Conservation (phyloP, 2,113 vertebrate species). For the Anolis carolinensis region DNA sequence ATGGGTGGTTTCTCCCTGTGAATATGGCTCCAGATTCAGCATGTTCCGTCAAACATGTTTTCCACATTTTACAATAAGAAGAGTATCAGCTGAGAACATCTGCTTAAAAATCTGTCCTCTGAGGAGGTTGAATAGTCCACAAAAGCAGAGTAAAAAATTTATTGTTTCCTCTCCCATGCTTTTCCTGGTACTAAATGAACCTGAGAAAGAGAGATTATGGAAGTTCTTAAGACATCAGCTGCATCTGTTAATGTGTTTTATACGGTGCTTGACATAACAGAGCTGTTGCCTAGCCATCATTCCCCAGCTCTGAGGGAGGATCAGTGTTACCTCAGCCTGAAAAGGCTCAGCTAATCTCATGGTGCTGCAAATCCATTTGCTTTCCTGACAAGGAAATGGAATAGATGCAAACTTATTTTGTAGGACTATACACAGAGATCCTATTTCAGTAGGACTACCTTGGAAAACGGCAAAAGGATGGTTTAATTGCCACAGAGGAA, state of each 20-base stretch:
- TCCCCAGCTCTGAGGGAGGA: neutral
- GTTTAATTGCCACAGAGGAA: neutral
- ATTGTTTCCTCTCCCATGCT: neutral
- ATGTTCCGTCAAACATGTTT: neutral
- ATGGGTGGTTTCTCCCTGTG: neutral
- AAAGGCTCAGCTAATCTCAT: neutral
- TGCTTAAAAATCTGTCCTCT: constrained; percentile 21
- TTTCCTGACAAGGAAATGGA: neutral
- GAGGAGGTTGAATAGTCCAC: neutral
- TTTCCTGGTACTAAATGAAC: neutral
- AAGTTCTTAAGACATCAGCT: neutral
- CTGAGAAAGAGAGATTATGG: neutral
- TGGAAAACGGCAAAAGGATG: neutral
- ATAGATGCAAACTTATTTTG: neutral
- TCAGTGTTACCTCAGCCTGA: constrained; percentile 9
- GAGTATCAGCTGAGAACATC: constrained; percentile 1
- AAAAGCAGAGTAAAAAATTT: constrained; percentile 5
- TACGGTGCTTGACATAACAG: accelerated
- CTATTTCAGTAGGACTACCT: neutral
- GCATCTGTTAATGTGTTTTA: neutral
- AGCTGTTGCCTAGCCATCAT: neutral
- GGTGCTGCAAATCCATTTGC: constrained; percentile 1
- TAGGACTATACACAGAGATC: neutral
- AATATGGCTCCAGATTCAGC: neutral
- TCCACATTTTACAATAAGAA: neutral